Evolutionary conservation across 2,113 vertebrate species (phyloP), one percentile per base, ranked within the genome.

Genomic region (Gymnocephalus cernua): DNA sequence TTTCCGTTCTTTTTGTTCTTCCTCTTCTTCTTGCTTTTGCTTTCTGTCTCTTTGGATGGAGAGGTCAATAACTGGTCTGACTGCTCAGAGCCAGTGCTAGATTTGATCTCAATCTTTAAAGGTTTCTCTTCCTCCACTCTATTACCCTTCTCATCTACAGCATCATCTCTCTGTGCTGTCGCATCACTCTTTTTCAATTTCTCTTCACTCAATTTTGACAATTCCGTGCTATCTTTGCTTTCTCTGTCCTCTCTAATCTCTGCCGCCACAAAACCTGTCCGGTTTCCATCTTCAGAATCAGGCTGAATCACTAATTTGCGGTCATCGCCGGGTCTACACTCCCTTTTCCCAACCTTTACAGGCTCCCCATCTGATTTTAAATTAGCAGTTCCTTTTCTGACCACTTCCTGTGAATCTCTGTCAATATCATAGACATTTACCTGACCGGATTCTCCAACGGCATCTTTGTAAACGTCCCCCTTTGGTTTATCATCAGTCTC

Each of bases 1-100:
- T 90, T 94, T 32, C 58, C 80, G 38, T 93, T 95, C 86, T 88
- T 93, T 77, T 93, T 94, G 59, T 19, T 93, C 78, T 86, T 94
- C 57, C 59, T 93, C 68, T 93, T 95, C 81, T 92, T 94, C 81
- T 93, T 94, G 84, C 56, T 80, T 74, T 93, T 95, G 63, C 82
- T 86, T 62, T 94, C 83, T 1, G 69, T 25, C 23, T 91, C 86
- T 50, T 78, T 84, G 14, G 47, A 44, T 21, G 19, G 0, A 63
- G 73, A 44, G 1, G 56, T 27, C 29, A 41, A 3, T 0, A 2
- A 25, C 32, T 65, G 83, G 1, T 58, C 82, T 50, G 86, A 47
- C 59, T 47, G 59, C 9, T 89, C 77, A 10, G 25, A 1, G 4
- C 74, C 81, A 68, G 57, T 0, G 47, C 4, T 47, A 7, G 19